phyloP scores from a whole-genome alignment of 2,113 vertebrate species.

The Hippocampus barbouri region DNA sequence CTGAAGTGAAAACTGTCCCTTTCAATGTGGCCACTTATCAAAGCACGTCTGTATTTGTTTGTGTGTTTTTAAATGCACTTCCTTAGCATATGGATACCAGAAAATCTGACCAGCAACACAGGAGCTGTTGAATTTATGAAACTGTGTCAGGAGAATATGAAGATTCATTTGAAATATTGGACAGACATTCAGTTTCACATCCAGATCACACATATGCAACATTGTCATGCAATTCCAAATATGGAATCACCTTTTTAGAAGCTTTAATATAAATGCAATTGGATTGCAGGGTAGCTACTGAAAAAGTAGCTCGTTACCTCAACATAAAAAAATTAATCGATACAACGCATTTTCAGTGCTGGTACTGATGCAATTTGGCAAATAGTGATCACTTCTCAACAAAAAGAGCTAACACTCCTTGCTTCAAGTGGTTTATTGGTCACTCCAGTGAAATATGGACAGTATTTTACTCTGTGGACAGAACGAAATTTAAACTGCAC shows the following conservation, averaged over 20 bases:
- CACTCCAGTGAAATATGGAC: not conserved
- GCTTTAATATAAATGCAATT: not conserved
- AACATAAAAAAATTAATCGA: no score
- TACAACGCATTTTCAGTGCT: not conserved
- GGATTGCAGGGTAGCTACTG: no score
- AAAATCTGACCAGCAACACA: conserved; percentile 7
- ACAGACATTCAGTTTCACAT: not conserved
- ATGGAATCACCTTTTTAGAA: not conserved
- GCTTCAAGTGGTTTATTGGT: not conserved
- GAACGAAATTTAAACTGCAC: not conserved
- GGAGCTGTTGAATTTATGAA: conserved; percentile 14
- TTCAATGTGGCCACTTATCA: conserved; percentile 11
- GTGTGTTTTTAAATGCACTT: conserved; percentile 14
- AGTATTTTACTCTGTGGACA: not conserved
- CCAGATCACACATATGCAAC: not conserved
- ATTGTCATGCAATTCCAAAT: not conserved
- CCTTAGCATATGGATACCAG: not conserved
- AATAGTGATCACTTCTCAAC: not conserved
- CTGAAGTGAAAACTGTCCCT: conserved; percentile 20
- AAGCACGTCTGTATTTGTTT: conserved; percentile 12
- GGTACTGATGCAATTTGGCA: not conserved
- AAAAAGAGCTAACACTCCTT: not conserved
- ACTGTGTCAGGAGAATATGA: conserved; percentile 26
- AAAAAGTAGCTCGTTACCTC: not conserved
- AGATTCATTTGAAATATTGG: not conserved